These are phyloP conservation scores for Drosophila sordidula DNA, from an alignment of 2,888 invertebrate genomes.

Conservation along the genomic window DNA sequence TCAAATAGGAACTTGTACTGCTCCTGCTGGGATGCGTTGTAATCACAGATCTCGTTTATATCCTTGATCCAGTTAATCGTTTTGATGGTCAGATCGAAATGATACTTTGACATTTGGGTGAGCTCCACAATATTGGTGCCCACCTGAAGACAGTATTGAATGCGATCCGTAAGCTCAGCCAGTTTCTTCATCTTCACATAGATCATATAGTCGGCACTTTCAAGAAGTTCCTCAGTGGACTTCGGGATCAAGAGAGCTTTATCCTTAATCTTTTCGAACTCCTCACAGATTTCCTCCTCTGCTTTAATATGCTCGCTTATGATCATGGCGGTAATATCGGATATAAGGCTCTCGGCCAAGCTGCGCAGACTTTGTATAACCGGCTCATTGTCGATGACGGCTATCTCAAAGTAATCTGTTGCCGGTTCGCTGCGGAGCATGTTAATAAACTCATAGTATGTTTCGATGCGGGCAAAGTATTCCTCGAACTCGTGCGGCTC, in stretches of 20 bases:
- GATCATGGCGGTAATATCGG: slow-evolving; percentile 88
- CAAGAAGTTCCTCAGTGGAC: slow-evolving; percentile 92
- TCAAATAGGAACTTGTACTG: slow-evolving; percentile 93
- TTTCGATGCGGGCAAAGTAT: slow-evolving; percentile 87
- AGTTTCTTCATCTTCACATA: slow-evolving; percentile 91
- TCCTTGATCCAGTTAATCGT: slow-evolving; percentile 93
- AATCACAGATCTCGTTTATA: slow-evolving; percentile 93
- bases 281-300: slow-evolving; percentile 89
- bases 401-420: slow-evolving; percentile 89
- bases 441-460: slow-evolving; percentile 87
- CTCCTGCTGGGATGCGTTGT: slow-evolving; percentile 91
- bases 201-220: slow-evolving; percentile 92
- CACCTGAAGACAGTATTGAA: slow-evolving; percentile 88
- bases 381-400: slow-evolving; percentile 87
- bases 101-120: slow-evolving; percentile 90
- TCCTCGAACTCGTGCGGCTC: slow-evolving; percentile 87
- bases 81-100: slow-evolving; percentile 91
- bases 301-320: slow-evolving; percentile 88
- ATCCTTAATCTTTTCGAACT: slow-evolving; percentile 90
- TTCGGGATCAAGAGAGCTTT: slow-evolving; percentile 90
- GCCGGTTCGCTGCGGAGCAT: slow-evolving; percentile 88
- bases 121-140: slow-evolving; percentile 91
- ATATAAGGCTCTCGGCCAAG: slow-evolving; percentile 87
- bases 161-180: slow-evolving; percentile 89
- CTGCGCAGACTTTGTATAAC: slow-evolving; percentile 88